Evolutionary conservation across 2,888 invertebrate species (phyloP).

Genomic region (Caenorhabditis panamensis): DNA sequence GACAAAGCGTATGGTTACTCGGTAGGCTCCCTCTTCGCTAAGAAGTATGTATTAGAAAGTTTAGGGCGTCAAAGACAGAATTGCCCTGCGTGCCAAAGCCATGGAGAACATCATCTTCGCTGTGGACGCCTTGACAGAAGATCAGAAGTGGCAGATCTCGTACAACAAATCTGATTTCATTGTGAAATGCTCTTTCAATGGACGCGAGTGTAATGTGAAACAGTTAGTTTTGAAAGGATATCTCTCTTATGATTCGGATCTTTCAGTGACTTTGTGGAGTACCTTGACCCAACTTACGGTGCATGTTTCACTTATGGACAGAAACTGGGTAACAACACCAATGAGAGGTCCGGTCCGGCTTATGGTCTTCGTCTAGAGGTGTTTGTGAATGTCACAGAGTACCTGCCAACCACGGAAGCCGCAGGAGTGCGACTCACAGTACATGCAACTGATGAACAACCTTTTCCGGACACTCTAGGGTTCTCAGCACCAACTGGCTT

Average conservation of each 20-base stretch:
- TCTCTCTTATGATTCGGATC: too few species aligned
- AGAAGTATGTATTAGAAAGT: constrained; percentile 3
- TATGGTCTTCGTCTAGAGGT: constrained; percentile 80
- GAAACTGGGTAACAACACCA: constrained; percentile 72
- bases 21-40: too few species aligned
- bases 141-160: constrained; percentile 65
- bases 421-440: constrained; percentile 79
- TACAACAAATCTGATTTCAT: constrained; percentile 76
- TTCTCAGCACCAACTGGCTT: constrained; percentile 81
- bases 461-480: constrained; percentile 80
- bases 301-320: constrained; percentile 81
- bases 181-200: constrained; percentile 80
- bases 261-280: constrained; percentile 78
- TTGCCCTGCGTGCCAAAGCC: constrained; percentile 79
- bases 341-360: constrained; percentile 78
- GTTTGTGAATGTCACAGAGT: constrained; percentile 79
- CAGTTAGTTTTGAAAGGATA: constrained; percentile 61
- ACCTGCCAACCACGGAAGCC: constrained; percentile 80
- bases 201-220: constrained; percentile 78
- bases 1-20: constrained; percentile 77
- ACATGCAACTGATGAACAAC: constrained; percentile 76
- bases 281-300: constrained; percentile 80
- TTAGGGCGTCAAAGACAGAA: constrained; percentile 79
- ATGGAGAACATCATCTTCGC: constrained; percentile 80
- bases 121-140: constrained; percentile 74